Evolutionary conservation across 2,113 vertebrate species (phyloP), one percentile per base, ranked within the genome.

Genomic region (Acinonyx jubatus): DNA sequence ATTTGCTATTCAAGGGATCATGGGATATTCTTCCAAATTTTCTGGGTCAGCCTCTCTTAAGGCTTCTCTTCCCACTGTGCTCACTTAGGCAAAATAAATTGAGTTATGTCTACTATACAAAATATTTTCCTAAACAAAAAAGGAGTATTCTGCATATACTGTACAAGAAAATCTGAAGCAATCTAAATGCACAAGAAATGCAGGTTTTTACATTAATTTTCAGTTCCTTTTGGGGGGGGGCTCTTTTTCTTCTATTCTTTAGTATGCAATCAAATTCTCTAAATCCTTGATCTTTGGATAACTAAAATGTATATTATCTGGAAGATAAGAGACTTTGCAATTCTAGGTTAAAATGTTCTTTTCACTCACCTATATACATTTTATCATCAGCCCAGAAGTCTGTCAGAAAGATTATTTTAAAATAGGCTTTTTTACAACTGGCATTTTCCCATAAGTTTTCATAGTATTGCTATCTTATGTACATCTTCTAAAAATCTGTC

Each of bases 61-160:
- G 80, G 36, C 19, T 76, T 25, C 4, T 95, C 36, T 79, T 95
- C 92, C 86, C n/a, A 87, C 92, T 97, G 88, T 92, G 84, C 83
- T 94, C 85, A 94, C 41, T 92, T 95, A 94, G 84, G 63, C 85
- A 94, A 96, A 96, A 84, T 81, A 97, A 94, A 73, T 69, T 87
- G 55, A 96, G 19, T 45, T 83, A 48, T 94, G 57, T 52, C 61
- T 94, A 27, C 81, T 80, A 73, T 21, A 57, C 16, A 78, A 85
- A 83, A 74, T 92, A 74, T 74, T 80, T 97, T 95, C 71, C 31
- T 73, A 87, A 25, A n/a, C 19, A 33, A 57, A 74, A 94, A 94
- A 61, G 15, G 19, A 4, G 7, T 41, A 55, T 69, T 86, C n/a
- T 91, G 38, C 27, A 74, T 16, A 96, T 63, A 74, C 9, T 66